phyloP scores from a whole-genome alignment of 2,797 vertebrate genomes.

The Hylomyscus alleni region DNA sequence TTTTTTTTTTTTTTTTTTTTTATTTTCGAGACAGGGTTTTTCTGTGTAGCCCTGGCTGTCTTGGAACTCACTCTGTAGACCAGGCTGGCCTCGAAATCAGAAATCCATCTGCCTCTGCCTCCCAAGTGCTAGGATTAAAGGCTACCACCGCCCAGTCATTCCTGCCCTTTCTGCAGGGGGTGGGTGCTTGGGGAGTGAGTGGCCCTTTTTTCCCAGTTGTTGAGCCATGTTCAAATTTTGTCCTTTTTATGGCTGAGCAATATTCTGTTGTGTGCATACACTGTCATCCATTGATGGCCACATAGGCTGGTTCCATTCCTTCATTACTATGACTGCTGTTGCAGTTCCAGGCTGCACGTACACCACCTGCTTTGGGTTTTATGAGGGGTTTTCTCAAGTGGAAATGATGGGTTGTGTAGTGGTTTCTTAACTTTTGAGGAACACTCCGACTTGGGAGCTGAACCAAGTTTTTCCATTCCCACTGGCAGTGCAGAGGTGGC shows the following conservation, averaged over 20 bases:
- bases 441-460: background rate
- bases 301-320: background rate
- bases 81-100: too few species aligned
- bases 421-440: constrained; percentile 26
- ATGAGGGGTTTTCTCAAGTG: background rate
- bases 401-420: background rate
- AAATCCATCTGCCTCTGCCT: too few species aligned
- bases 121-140: too few species aligned
- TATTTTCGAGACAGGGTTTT: too few species aligned
- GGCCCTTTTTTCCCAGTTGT: background rate
- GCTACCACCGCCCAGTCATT: too few species aligned
- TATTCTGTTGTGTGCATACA: background rate
- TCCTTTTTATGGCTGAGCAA: background rate
- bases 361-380: background rate
- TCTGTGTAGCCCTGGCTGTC: too few species aligned
- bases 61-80: too few species aligned
- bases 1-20: too few species aligned
- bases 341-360: background rate
- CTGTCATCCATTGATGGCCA: background rate
- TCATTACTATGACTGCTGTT: background rate
- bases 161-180: background rate
- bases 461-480: background rate
- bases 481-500: background rate
- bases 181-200: background rate
- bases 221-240: background rate